Conservation (phyloP, 2,888 invertebrate genomes). For the Volucella bombylans region DNA sequence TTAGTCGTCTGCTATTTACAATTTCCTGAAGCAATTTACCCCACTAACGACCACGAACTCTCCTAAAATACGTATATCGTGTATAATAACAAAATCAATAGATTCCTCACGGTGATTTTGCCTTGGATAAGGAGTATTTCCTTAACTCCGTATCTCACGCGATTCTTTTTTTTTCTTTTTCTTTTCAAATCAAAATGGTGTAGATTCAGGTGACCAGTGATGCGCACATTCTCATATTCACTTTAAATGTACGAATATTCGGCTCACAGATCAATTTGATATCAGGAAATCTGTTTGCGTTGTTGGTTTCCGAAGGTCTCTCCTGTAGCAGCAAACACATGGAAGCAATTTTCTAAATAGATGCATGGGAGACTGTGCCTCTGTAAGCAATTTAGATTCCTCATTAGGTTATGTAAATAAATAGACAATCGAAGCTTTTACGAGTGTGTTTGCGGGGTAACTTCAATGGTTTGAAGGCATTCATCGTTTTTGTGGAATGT, state of each 20-base stretch:
- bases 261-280: neutral
- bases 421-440: slow-evolving; percentile 37
- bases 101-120: slow-evolving; percentile 41
- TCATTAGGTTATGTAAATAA: slow-evolving; percentile 14
- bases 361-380: slow-evolving; percentile 7
- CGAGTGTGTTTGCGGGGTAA: neutral
- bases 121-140: slow-evolving; percentile 25
- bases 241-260: too few relatives aligned
- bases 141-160: slow-evolving; percentile 28
- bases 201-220: slow-evolving; percentile 25
- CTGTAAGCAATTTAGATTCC: neutral
- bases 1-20: neutral
- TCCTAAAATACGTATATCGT: slow-evolving; percentile 7
- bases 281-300: neutral
- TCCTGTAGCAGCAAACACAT: slow-evolving; percentile 9
- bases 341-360: slow-evolving; percentile 18
- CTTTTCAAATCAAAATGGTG: slow-evolving; percentile 20
- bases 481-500: neutral
- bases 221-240: slow-evolving; percentile 22
- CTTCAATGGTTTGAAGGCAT: slow-evolving; percentile 1
- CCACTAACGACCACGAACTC: slow-evolving; percentile 4
- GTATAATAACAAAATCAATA: slow-evolving; percentile 57
- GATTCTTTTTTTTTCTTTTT: neutral
- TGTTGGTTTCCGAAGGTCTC: neutral
- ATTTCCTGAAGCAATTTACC: slow-evolving; percentile 13